These are phyloP conservation scores for Papilio xuthus DNA, from an alignment of 1,140 invertebrate species.

Conservation along the genomic window DNA sequence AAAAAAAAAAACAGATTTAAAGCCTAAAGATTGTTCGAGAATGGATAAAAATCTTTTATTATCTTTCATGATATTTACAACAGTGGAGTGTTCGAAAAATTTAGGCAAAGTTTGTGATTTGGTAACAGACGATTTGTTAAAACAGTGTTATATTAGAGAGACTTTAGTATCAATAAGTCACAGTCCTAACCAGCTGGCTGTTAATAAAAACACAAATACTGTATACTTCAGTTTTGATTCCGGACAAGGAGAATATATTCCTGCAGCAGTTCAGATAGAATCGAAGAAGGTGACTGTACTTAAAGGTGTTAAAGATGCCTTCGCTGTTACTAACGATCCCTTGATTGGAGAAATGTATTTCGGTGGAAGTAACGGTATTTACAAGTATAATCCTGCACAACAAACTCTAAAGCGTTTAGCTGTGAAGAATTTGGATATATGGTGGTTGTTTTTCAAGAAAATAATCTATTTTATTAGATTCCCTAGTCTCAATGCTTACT, in stretches of 20 bases:
- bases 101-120: constrained; percentile 54
- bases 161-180: constrained; percentile 56
- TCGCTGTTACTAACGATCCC: constrained; percentile 62
- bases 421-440: constrained; percentile 63
- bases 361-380: constrained; percentile 70
- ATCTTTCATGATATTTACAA: neutral
- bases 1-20: neutral
- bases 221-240: constrained; percentile 73
- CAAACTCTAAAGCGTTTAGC: constrained; percentile 55
- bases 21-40: neutral
- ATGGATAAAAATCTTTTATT: constrained; percentile 32
- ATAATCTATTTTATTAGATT: constrained; percentile 68
- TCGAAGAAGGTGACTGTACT: constrained; percentile 62
- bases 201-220: constrained; percentile 61
- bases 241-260: constrained; percentile 64
- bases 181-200: constrained; percentile 69
- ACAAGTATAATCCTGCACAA: constrained; percentile 56
- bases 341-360: constrained; percentile 60
- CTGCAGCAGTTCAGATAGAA: constrained; percentile 58
- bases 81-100: constrained; percentile 29
- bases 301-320: constrained; percentile 70
- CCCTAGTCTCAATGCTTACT: constrained; percentile 62
- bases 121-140: constrained; percentile 49
- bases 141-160: constrained; percentile 63
- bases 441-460: constrained; percentile 68